Evolutionary conservation across 2,113 vertebrate genomes (phyloP).

Genomic region (Orthonyx spaldingii): DNA sequence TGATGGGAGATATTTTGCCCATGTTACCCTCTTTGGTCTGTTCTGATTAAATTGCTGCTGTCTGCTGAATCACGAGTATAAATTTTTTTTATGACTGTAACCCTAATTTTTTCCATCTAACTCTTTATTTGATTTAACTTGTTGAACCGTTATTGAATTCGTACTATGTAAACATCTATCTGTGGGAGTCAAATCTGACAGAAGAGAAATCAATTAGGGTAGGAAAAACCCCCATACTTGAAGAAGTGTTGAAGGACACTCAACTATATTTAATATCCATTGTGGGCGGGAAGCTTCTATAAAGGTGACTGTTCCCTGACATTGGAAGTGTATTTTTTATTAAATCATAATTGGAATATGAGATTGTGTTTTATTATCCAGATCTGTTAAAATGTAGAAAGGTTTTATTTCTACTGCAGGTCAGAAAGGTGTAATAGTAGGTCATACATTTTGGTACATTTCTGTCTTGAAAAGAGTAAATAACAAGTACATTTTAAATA

Average conservation of each 20-base stretch:
- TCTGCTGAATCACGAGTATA: background rate
- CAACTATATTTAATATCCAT: slow-evolving; percentile 66
- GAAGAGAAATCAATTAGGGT: slow-evolving; percentile 67
- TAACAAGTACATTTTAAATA: slow-evolving; percentile 65
- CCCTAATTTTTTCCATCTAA: background rate
- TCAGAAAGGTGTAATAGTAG: background rate
- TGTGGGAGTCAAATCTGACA: slow-evolving; percentile 24
- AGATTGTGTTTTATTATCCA: slow-evolving; percentile 62
- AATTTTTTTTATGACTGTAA: background rate
- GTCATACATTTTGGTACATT: background rate
- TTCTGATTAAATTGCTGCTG: background rate
- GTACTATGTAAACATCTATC: slow-evolving; percentile 38
- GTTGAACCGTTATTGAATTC: slow-evolving; percentile 19
- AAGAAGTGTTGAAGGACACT: slow-evolving; percentile 65
- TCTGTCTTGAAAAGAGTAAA: background rate
- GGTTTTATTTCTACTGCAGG: background rate
- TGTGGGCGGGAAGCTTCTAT: slow-evolving; percentile 54
- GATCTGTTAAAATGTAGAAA: slow-evolving; percentile 53
- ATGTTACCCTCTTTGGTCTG: background rate
- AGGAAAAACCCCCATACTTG: slow-evolving; percentile 51
- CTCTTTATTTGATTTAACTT: slow-evolving; percentile 31
- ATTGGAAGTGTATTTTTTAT: slow-evolving; percentile 64
- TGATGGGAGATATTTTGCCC: background rate
- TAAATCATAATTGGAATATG: slow-evolving; percentile 70
- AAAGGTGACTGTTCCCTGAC: slow-evolving; percentile 59